phyloP scores from a whole-genome alignment of 2,113 vertebrate genomes.

The Epinephelus fuscoguttatus region DNA sequence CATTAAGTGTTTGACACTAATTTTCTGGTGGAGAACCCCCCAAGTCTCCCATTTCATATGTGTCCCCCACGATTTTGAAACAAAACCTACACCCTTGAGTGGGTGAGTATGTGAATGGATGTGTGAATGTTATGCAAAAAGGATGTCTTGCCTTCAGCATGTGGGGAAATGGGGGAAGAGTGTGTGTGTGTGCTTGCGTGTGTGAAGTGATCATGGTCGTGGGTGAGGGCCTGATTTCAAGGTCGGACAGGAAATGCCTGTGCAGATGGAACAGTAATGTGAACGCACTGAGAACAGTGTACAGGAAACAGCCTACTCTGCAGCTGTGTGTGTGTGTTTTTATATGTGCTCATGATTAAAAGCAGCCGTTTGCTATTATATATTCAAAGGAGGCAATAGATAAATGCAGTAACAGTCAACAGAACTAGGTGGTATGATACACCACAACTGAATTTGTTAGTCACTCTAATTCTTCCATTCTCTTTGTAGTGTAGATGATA shows the following conservation, averaged over 20 bases:
- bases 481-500: background rate
- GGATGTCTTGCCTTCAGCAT: constrained; percentile 5
- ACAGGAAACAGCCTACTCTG: constrained; percentile 80
- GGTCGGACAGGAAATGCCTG: constrained; percentile 84
- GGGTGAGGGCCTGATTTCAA: constrained; percentile 72
- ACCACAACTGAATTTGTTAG: constrained; percentile 3
- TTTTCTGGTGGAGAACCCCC: no score
- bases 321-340: constrained; percentile 71
- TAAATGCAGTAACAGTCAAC: constrained; percentile 25
- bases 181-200: constrained; percentile 34
- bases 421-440: constrained; percentile 20
- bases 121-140: constrained; percentile 79
- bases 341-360: constrained; percentile 50
- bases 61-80: no score
- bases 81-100: background rate
- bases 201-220: constrained; percentile 80
- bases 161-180: constrained; percentile 37
- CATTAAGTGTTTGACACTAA: no score
- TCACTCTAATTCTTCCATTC: background rate
- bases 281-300: constrained; percentile 72
- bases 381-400: constrained; percentile 13
- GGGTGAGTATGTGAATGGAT: constrained; percentile 53
- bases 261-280: constrained; percentile 81
- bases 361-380: constrained; percentile 43
- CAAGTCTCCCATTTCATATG: no score